Base-by-base conservation (phyloP, 2,797 vertebrate species). In the Molossus alvarezi region DNA sequence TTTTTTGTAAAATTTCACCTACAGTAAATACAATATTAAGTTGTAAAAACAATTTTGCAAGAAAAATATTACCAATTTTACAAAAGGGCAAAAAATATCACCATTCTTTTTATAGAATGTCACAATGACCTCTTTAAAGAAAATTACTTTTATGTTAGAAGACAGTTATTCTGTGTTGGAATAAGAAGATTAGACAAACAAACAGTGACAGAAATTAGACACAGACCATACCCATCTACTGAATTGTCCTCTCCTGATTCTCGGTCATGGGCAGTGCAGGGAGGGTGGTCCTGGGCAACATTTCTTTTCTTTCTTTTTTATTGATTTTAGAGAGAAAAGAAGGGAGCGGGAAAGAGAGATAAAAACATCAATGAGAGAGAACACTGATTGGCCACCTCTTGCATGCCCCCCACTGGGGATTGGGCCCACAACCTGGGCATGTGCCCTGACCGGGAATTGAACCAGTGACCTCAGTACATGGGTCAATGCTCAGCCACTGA, bases 41-140 rank as follows among this genome's bases (percentile, higher is more conserved):
- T 62, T 83, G 11, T 75, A 91, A 81, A 92, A 95, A 85, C 13
- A 75, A 76, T 94, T 91, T 94, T 82, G 33, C 9, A 72, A 58
- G 75, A 96, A 93, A 64, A 89, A 97, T 80, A 7, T 88, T 82
- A 60, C 14, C 21, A 69, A 33, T 94, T 95, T 96, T 71, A 79
- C 27, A 81, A 76, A 90, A 95, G 57, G 57, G 64, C 11, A 82
- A 90, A 90, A 85, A 84, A 85, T 29, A 79, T 75, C 53, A 71
- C 33, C 25, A 77, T 88, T 75, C 4, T 71, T 95, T 88, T 92
- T 51, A n/a, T 27, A 90, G 21, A 8, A 23, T 80, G 12, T 84
- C 18, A 89, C 12, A 84, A 11, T n/a, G 18, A 81, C 7, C 20
- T 95, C 18, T 18, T 51, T 67, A 64, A 75, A 91, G 84, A 92